Conservation (phyloP, 2,113 vertebrate genomes). For the rabbit (Oryctolagus cuniculus) region DNA sequence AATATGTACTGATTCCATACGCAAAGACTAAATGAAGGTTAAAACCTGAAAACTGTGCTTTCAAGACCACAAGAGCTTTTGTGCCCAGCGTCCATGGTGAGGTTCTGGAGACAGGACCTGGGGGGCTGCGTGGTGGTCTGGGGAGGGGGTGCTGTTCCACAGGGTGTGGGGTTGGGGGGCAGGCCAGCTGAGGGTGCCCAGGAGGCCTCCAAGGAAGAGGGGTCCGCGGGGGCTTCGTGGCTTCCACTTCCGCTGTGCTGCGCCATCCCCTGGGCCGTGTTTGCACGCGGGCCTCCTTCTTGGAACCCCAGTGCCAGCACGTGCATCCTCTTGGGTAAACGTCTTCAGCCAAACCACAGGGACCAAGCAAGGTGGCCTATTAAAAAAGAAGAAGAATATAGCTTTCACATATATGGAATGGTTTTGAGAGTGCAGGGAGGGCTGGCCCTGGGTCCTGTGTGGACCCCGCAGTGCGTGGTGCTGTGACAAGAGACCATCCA, state of each 20-base stretch:
- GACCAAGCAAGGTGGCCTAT: background rate
- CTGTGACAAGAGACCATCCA: background rate
- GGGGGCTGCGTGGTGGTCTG: background rate
- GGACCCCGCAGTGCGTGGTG: too few relatives aligned
- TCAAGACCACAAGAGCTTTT: background rate
- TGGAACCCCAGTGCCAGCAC: background rate
- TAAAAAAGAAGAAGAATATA: background rate
- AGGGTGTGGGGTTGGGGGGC: background rate
- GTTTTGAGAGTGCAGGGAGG: background rate
- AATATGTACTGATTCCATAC: background rate
- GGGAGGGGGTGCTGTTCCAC: background rate
- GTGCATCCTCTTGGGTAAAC: background rate
- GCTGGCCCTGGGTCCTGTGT: background rate
- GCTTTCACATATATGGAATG: slow-evolving; percentile 39
- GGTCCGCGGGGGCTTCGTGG: background rate
- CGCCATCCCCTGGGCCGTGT: background rate
- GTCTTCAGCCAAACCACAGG: slow-evolving; percentile 63
- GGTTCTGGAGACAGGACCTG: background rate
- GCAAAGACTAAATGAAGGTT: background rate
- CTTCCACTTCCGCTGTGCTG: background rate
- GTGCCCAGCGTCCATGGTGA: background rate
- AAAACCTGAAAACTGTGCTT: background rate
- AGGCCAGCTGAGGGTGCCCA: too few relatives aligned
- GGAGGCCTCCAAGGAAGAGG: too few relatives aligned
- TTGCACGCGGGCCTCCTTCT: background rate